Evolutionary conservation across 2,888 invertebrate genomes (phyloP).

Genomic region (Amphiduros pacificus): DNA sequence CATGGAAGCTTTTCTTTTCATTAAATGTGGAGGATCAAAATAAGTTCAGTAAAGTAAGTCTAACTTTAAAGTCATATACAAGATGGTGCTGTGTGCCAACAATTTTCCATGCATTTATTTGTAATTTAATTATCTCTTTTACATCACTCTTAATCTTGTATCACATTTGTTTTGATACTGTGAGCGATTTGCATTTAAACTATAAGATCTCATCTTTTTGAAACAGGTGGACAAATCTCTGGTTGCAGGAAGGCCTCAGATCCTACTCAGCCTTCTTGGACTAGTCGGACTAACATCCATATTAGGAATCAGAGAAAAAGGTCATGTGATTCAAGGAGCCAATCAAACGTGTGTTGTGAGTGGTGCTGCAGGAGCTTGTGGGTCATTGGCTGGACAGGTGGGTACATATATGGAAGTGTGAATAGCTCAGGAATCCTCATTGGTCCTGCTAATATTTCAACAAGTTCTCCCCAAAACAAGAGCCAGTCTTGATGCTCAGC

Average conservation of each 20-base stretch:
- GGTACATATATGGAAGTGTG: no score
- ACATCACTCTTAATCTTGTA: no score
- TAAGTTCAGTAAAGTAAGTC: neutral
- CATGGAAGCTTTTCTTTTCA: constrained; percentile 43
- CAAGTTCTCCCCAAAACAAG: no score
- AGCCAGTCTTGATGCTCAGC: no score
- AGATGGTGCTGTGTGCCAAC: no score
- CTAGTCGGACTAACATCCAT: constrained; percentile 56
- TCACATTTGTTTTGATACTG: no score
- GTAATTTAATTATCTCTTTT: no score
- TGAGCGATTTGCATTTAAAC: neutral
- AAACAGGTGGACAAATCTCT: constrained; percentile 29
- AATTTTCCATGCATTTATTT: no score
- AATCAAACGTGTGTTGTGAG: constrained; percentile 57
- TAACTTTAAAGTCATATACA: neutral
- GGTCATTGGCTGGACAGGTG: constrained; percentile 59
- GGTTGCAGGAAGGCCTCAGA: constrained; percentile 33
- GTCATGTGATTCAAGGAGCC: constrained; percentile 44
- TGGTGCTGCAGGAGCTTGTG: constrained; percentile 59
- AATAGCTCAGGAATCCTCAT: no score
- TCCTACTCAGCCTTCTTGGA: constrained; percentile 44
- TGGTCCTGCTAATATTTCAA: no score
- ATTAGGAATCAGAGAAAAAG: constrained; percentile 51
- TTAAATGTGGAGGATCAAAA: neutral
- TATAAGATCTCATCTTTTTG: neutral